Evolutionary conservation across 2,113 vertebrate genomes (phyloP).

Genomic region (Podilymbus podiceps): DNA sequence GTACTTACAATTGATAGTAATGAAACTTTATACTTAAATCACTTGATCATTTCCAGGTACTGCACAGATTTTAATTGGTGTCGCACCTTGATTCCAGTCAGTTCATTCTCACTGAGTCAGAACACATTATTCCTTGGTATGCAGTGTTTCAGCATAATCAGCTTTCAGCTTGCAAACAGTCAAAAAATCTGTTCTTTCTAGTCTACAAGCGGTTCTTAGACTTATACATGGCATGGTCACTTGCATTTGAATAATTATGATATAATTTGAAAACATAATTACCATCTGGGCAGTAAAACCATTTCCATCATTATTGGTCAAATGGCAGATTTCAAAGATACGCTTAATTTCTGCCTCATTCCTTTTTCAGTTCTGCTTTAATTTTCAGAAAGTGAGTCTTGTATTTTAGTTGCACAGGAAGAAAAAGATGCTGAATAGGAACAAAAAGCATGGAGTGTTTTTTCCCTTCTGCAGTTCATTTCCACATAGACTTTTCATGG

Average conservation of each 20-base stretch:
- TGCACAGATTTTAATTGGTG: neutral
- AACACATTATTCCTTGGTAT: neutral
- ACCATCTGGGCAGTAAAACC: neutral
- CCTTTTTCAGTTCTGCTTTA: neutral
- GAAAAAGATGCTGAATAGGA: neutral
- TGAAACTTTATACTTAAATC: neutral
- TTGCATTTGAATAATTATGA: slow-evolving; percentile 47
- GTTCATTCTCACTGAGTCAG: neutral
- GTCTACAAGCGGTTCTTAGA: neutral
- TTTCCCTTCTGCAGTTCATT: neutral
- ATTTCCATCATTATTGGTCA: neutral
- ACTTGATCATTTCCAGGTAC: neutral
- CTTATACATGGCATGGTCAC: slow-evolving; percentile 27
- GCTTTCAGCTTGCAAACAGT: neutral
- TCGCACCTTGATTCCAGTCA: neutral
- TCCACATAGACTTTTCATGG: neutral
- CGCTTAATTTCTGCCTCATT: neutral
- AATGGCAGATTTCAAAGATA: neutral
- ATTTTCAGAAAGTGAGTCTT: neutral
- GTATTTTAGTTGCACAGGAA: neutral
- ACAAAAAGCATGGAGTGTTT: neutral
- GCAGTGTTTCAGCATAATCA: neutral
- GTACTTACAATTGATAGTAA: neutral
- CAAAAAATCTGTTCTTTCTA: slow-evolving; percentile 10
- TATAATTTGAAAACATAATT: slow-evolving; percentile 48